A percentile compares a stretch with the other conserved stretches of the same genome.
phyloP scores from a whole-genome alignment of 2,888 invertebrate genomes.

The Lasioglossum zephyrum region DNA sequence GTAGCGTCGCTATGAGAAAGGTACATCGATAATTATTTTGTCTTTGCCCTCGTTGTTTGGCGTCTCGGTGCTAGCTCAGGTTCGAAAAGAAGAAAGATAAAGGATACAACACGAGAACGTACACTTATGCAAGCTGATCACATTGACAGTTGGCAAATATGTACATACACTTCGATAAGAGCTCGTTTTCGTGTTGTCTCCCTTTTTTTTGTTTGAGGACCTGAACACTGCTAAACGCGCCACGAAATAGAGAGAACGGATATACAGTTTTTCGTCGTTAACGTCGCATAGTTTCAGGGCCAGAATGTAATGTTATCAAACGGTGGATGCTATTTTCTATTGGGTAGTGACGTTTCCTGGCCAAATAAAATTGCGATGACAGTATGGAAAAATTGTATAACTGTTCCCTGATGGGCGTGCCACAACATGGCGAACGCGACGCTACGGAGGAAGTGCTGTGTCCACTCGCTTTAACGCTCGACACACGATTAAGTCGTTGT shows the following conservation, averaged over 20 bases:
- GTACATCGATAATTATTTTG: neutral
- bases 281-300: neutral
- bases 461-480: slow-evolving; percentile 23
- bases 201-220: neutral
- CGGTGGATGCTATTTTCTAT: neutral
- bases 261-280: neutral
- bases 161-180: neutral
- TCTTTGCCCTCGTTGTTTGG: neutral
- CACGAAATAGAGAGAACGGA: neutral
- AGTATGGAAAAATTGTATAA: neutral
- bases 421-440: neutral
- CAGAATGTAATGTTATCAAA: neutral
- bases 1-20: neutral
- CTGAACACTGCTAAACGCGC: neutral
- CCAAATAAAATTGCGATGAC: neutral
- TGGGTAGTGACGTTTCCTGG: neutral
- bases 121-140: neutral
- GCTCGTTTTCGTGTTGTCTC: neutral
- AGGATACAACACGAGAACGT: neutral
- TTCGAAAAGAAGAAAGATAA: neutral
- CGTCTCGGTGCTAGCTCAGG: neutral
- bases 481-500: neutral
- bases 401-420: neutral
- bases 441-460: neutral
- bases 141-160: neutral